Base-by-base conservation (phyloP, 1,140 invertebrate species). In the Drosophila aff. region DNA sequence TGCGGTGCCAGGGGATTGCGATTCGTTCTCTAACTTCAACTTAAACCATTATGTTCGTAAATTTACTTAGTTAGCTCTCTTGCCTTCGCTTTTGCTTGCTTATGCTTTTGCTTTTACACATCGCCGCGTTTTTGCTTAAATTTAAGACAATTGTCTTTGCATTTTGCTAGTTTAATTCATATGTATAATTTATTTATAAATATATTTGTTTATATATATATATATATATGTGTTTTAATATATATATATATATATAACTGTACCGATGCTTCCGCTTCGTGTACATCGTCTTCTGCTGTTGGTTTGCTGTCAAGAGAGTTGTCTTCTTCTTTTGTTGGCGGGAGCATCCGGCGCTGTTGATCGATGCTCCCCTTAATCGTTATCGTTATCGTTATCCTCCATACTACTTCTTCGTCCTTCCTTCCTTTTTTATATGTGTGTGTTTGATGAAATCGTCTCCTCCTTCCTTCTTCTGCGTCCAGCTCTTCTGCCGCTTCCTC, bases 391-490 rank as follows among this genome's bases (percentile, higher is more conserved):
- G 58, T 65, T 53, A 66, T 53, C 18, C 62, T 79, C 72, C 75
- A 55, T 75, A 68, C 63, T 60, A 68, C 63, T 60, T 18, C 43
- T 52, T 60, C 67, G 63, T 79, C 62, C 40, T 61, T 69, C 40
- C 60, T 63, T 75, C 57, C 44, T 62, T 53, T 38, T 57, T 23
- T 76, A 60, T 79, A 83, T 79, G 86, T 90, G 85, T 90, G 85
- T 90, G 78, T 90, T 91, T 90, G 86, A 90, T 91, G 86, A 90
- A 91, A 90, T 85, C 86, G 61, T 84, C 74, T 65, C 80, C 59
- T 44, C 33, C 52, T 57, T 57, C 53, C 53, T 57, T 57, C 53
- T 73, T 78, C 47, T 67, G 55, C 62, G 50, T 73, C 66, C 53
- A 73, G 66, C 66, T 73, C 66, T 59, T 67, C 63, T 33, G 55